Percentiles rank a stretch among this genome's conserved stretches.
These are phyloP conservation scores for Arvicola amphibius DNA, from an alignment of 2,797 vertebrate species.

Conservation along the genomic window DNA sequence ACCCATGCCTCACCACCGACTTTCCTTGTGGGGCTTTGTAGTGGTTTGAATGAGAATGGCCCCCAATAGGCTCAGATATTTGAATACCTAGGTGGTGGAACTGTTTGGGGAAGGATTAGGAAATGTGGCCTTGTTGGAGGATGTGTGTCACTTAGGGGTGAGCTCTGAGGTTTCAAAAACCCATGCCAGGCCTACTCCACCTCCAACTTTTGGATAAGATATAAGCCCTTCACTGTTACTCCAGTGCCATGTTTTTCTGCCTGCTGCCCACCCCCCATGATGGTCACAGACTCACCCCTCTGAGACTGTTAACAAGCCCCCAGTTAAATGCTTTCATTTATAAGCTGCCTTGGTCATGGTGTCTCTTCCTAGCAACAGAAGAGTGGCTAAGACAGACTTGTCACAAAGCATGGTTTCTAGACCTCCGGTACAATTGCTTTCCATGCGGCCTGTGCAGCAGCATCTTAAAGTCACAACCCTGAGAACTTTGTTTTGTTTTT, in stretches of 20 bases:
- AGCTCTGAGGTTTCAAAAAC: neutral
- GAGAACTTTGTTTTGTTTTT: conserved; percentile 17
- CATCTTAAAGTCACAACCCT: neutral
- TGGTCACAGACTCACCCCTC: neutral
- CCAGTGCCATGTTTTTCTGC: too few relatives aligned
- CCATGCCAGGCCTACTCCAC: neutral
- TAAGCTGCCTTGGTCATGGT: neutral
- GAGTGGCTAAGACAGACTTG: neutral
- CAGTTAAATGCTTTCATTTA: neutral
- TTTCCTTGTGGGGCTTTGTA: neutral
- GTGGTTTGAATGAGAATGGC: neutral
- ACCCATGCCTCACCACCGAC: neutral
- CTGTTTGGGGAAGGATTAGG: neutral
- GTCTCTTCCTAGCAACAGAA: neutral
- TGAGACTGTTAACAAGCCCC: neutral
- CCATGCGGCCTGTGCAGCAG: neutral
- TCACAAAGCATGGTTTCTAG: neutral
- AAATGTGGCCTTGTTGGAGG: neutral
- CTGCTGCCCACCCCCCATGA: neutral
- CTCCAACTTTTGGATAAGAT: neutral
- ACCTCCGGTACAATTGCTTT: conserved; percentile 25
- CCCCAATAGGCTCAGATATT: neutral
- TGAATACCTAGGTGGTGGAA: neutral
- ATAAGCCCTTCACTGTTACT: neutral
- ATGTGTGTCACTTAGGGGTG: neutral